phyloP scores from a whole-genome alignment of 1,140 invertebrate genomes.

The Anagrus nilaparvatae region DNA sequence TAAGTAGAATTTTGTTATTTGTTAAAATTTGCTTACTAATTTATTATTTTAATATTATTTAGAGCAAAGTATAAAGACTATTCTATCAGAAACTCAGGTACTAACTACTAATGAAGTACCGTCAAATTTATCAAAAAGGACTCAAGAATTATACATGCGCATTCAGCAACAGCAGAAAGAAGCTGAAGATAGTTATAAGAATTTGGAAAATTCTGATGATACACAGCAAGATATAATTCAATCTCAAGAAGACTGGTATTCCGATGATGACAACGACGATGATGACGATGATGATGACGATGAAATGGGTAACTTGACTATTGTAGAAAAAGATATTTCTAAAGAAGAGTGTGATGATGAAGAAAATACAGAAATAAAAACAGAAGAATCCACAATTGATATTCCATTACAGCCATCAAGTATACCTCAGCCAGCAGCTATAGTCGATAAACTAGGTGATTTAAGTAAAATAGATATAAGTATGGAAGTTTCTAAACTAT shows the following conservation, averaged over 20 bases:
- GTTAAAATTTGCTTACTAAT: too few relatives aligned
- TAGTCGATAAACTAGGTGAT: slow-evolving; percentile 56
- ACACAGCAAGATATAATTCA: slow-evolving; percentile 43
- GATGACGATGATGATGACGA: slow-evolving; percentile 40
- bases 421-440: slow-evolving; percentile 36
- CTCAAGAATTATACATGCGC: slow-evolving; percentile 55
- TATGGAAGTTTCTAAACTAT: slow-evolving; percentile 57
- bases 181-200: slow-evolving; percentile 38
- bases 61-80: too few relatives aligned
- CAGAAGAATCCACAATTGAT: slow-evolving; percentile 16
- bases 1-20: slow-evolving; percentile 10
- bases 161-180: slow-evolving; percentile 58
- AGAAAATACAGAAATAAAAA: slow-evolving; percentile 8
- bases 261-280: slow-evolving; percentile 49
- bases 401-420: slow-evolving; percentile 13
- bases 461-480: slow-evolving; percentile 65
- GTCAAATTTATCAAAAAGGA: slow-evolving; percentile 52
- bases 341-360: slow-evolving; percentile 26
- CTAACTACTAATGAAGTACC: slow-evolving; percentile 35
- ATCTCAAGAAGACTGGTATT: slow-evolving; percentile 65
- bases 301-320: slow-evolving; percentile 34
- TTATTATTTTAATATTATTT: too few relatives aligned
- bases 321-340: slow-evolving; percentile 33
- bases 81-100: too few relatives aligned
- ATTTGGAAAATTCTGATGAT: slow-evolving; percentile 42